Conservation (phyloP, 2,888 invertebrate species). For the Microctonus aethiopoides region DNA sequence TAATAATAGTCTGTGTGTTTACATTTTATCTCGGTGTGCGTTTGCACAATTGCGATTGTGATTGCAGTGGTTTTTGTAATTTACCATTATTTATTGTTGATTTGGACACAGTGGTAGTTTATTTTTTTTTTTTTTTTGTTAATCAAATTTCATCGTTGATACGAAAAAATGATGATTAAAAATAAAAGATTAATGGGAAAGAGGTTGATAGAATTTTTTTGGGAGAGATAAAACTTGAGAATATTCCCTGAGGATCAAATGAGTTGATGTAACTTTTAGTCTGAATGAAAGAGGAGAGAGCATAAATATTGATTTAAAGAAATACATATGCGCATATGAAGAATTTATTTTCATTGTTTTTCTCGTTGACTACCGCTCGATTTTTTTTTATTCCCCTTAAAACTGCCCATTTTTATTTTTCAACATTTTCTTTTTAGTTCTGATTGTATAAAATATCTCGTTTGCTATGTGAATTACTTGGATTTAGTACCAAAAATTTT, state of each 20-base stretch:
- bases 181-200: not conserved
- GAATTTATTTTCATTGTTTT: too few species aligned
- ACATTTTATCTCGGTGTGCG: too few species aligned
- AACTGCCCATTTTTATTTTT: not conserved
- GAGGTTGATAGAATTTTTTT: not conserved
- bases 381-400: not conserved
- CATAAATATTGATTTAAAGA: not conserved
- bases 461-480: not conserved
- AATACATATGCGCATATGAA: not conserved
- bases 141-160: too few species aligned
- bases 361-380: too few species aligned
- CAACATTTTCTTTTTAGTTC: not conserved
- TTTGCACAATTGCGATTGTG: too few species aligned
- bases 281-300: not conserved
- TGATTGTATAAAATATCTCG: not conserved
- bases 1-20: too few species aligned
- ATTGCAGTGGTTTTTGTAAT: too few species aligned
- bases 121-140: too few species aligned
- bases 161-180: too few species aligned
- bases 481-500: not conserved
- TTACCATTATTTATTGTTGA: too few species aligned
- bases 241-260: not conserved
- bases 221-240: not conserved
- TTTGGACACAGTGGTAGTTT: too few species aligned
- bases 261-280: not conserved